phyloP scores from a whole-genome alignment of 2,113 vertebrate species.

The Thamnaconus septentrionalis region DNA sequence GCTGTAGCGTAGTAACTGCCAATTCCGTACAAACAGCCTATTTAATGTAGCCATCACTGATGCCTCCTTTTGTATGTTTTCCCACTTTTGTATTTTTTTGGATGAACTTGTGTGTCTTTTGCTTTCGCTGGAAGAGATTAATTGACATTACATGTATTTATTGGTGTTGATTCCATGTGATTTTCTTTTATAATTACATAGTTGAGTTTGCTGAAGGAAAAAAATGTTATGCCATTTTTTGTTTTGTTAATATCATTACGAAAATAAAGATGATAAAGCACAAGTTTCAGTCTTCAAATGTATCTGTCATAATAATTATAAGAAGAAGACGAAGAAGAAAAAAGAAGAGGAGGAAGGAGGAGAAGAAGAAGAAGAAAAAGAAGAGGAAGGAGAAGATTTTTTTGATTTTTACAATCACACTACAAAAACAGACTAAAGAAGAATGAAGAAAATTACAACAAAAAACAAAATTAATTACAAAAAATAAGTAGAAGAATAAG shows the following conservation, averaged over 20 bases:
- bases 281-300: background rate
- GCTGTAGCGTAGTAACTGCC: constrained; percentile 80
- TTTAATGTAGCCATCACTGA: constrained; percentile 82
- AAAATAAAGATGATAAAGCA: constrained; percentile 69
- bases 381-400: no score
- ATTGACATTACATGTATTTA: constrained; percentile 84
- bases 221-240: constrained; percentile 81
- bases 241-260: constrained; percentile 79
- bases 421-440: no score
- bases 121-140: constrained; percentile 74
- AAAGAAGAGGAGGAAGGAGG: no score
- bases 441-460: no score
- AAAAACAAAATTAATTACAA: no score
- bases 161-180: constrained; percentile 79
- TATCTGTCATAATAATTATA: constrained; percentile 1
- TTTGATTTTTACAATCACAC: no score
- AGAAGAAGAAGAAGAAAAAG: no score
- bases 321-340: background rate
- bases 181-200: constrained; percentile 79
- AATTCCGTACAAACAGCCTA: constrained; percentile 77
- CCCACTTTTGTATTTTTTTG: constrained; percentile 46
- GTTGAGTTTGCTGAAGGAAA: constrained; percentile 72
- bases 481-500: no score
- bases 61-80: constrained; percentile 68
- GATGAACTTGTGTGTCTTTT: constrained; percentile 69